phyloP scores from a whole-genome alignment of 2,797 vertebrate species.

The Eulemur rubriventer region DNA sequence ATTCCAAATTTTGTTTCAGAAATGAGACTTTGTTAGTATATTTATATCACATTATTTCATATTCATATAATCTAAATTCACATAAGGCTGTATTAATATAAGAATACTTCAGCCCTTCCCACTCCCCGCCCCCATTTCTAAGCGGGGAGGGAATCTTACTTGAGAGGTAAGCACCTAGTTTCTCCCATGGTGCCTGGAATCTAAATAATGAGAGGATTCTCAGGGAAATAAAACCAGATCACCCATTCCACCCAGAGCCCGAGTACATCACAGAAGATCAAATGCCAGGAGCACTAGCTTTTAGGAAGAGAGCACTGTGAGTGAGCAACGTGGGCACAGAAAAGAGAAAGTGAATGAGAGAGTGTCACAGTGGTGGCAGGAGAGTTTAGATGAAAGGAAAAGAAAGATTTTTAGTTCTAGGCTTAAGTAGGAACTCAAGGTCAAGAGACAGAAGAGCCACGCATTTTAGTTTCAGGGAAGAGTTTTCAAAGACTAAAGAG shows the following conservation, averaged over 20 bases:
- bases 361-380: neutral
- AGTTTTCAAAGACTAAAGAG: conserved; percentile 23
- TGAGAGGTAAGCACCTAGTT: neutral
- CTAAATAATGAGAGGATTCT: conserved; percentile 13
- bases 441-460: neutral
- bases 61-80: conserved; percentile 35
- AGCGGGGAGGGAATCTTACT: neutral
- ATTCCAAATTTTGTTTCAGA: conserved; percentile 28
- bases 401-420: neutral
- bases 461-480: conserved; percentile 4
- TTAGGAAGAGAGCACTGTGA: neutral
- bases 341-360: neutral
- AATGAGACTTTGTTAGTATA: neutral
- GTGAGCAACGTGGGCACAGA: neutral
- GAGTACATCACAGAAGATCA: neutral
- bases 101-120: neutral
- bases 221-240: neutral
- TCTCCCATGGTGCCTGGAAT: neutral
- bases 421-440: neutral
- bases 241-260: neutral
- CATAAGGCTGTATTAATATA: neutral
- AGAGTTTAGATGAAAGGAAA: neutral
- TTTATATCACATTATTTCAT: neutral
- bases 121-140: neutral
- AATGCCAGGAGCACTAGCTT: neutral